A percentile compares a stretch with the other conserved stretches of the same genome.
Conservation (phyloP, 23 tunicate species). For the Corella eumyota region DNA sequence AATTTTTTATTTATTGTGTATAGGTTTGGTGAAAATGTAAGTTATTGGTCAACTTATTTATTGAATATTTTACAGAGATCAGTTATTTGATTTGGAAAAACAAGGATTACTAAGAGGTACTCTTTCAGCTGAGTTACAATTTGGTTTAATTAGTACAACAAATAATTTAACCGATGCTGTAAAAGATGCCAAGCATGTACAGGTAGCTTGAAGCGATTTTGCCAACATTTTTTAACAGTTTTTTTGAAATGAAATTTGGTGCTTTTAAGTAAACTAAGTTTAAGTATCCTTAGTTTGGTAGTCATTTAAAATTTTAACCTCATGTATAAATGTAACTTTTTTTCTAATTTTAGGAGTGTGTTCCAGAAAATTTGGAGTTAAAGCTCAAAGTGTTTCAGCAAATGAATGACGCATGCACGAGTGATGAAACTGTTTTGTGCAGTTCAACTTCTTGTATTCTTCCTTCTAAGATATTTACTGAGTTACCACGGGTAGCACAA, state of each 20-base stretch:
- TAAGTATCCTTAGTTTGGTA: no score
- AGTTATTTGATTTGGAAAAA: conserved; percentile 47
- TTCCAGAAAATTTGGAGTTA: conserved; percentile 81
- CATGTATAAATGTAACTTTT: no score
- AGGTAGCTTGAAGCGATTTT: no score
- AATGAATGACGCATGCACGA: conserved; percentile 34
- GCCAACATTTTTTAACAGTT: no score
- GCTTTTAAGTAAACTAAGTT: no score
- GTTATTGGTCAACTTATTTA: neutral
- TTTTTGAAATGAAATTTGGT: no score
- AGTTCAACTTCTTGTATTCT: conserved; percentile 87
- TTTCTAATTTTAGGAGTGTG: conserved; percentile 98
- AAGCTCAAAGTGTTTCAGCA: conserved; percentile 57
- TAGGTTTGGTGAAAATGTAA: no score
- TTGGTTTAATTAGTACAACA: conserved; percentile 38
- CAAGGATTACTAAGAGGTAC: conserved; percentile 59
- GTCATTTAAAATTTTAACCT: no score
- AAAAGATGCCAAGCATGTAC: conserved; percentile 62
- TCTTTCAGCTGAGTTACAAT: conserved; percentile 55
- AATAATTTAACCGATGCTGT: conserved; percentile 37
- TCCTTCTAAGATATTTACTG: conserved; percentile 68
- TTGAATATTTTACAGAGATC: conserved; percentile 14
- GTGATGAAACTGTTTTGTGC: conserved; percentile 48
- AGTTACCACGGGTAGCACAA: conserved; percentile 37
- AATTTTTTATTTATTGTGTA: no score